Evolutionary conservation across 2,888 invertebrate species (phyloP).

Genomic region (Cyclophora albipunctata): DNA sequence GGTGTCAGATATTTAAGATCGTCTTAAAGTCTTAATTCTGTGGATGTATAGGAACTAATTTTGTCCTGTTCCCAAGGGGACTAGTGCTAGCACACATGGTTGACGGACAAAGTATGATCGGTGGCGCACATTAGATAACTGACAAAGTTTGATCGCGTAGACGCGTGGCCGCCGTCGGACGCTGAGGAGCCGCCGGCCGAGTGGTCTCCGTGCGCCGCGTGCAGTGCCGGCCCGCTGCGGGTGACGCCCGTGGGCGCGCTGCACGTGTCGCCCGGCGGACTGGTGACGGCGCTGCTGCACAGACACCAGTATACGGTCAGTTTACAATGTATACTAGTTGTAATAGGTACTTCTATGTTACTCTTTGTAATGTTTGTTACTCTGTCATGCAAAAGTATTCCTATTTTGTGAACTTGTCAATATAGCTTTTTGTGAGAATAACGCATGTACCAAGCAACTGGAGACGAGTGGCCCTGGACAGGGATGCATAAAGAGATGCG

Average conservation of each 20-base stretch:
- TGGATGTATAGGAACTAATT: too few species aligned
- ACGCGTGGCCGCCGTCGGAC: not conserved
- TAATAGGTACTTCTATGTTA: not conserved
- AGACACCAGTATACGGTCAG: constrained; percentile 49
- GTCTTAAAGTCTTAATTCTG: too few species aligned
- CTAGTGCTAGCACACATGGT: too few species aligned
- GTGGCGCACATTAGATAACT: constrained; percentile 46
- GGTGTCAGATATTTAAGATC: too few species aligned
- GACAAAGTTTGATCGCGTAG: constrained; percentile 60
- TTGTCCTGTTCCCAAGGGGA: too few species aligned
- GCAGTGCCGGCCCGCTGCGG: constrained; percentile 44
- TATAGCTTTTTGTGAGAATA: too few species aligned
- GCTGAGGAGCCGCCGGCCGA: not conserved
- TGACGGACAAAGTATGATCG: too few species aligned
- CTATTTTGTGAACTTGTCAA: too few species aligned
- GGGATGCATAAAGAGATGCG: too few species aligned
- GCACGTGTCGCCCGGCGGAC: constrained; percentile 44
- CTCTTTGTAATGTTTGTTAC: constrained; percentile 1
- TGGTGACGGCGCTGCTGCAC: constrained; percentile 47
- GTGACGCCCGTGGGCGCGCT: constrained; percentile 27
- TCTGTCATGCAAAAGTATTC: too few species aligned
- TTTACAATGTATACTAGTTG: constrained; percentile 2
- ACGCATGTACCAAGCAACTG: too few species aligned
- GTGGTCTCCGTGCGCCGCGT: constrained; percentile 32
- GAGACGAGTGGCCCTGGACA: too few species aligned